Evolutionary conservation across 1,140 invertebrate genomes (phyloP), one percentile per base, ranked within the genome.

Genomic region (Lucilia sericata): DNA sequence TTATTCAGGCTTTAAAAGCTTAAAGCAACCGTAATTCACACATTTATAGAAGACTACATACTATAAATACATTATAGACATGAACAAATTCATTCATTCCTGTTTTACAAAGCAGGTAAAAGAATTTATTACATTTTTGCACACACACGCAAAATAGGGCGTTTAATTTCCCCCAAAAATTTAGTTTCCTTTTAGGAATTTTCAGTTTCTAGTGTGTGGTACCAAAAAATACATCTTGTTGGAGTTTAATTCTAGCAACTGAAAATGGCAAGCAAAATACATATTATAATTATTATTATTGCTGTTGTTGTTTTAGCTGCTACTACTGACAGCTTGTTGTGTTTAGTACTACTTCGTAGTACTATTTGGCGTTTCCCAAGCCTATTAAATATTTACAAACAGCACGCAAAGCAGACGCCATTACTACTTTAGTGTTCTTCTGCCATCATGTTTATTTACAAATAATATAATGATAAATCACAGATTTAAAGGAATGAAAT

Each of bases 351-450:
- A 30, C 25, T 30, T n/a, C 55, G 2, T 60, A n/a, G 14, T 60
- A 60, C 55, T 60, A 60, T 60, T 60, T 60, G 55, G 17, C 55
- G 55, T 60, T 70, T 70, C 19, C 19, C 65, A 70, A 70, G 65
- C 65, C 65, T 70, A 70, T 70, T 70, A 70, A 70, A 70, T 70
- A 70, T 70, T 70, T 70, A 70, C n/a, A 70, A 19, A 70, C 10
- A 12, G 65, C 65, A 70, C 65, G 65, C 65, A 70, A 70, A 10
- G 65, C 12, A 70, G 19, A 70, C 19, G 65, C 65, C 65, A 70
- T 70, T 60, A 60, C 55, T n/a, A 14, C 55, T n/a, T 7, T 42
- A 42, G 42, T 7, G 42, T 42, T 42, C 2, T 42, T 42, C 0
- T 42, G 25, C 10, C 42, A 42, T 42, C 42, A 42, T 30, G 25